Percentiles rank a stretch among this genome's conserved stretches.
phyloP scores from a whole-genome alignment of 2,113 vertebrate species.

The Corythornis cristatus region DNA sequence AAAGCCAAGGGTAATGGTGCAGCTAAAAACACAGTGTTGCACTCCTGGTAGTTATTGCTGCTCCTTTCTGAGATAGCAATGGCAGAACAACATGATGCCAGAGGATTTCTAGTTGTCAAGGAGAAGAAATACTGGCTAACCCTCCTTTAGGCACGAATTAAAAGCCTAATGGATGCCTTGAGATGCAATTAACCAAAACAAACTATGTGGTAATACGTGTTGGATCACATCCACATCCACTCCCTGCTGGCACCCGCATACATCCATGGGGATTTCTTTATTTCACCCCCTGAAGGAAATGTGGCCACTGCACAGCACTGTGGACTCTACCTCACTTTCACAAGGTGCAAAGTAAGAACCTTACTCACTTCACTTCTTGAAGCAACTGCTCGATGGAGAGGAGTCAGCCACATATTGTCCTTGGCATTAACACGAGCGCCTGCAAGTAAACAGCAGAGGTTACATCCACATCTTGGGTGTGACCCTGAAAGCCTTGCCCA shows the following conservation, averaged over 20 bases:
- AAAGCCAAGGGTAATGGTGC: constrained; percentile 18
- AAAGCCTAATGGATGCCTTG: constrained; percentile 16
- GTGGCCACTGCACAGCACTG: neutral
- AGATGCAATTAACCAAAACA: constrained; percentile 45
- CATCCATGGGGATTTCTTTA: neutral
- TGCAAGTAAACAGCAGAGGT: constrained; percentile 71
- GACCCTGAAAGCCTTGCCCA: neutral
- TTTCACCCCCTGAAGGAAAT: neutral
- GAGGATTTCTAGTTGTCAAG: neutral
- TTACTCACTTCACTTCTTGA: constrained; percentile 92
- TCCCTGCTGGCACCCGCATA: neutral
- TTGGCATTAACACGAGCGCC: constrained; percentile 97
- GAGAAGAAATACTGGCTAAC: neutral
- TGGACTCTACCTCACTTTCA: neutral
- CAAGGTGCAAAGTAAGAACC: neutral
- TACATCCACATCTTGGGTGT: neutral
- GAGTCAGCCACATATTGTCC: constrained; percentile 98
- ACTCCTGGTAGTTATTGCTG: neutral
- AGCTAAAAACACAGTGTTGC: neutral
- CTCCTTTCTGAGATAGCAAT: neutral
- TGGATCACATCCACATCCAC: constrained; percentile 1
- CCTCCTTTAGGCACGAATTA: neutral
- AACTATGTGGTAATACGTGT: neutral
- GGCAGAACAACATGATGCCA: neutral
- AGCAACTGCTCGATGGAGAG: constrained; percentile 93